Evolutionary conservation across 2,888 invertebrate genomes (phyloP).

Genomic region (Aphodius sticticus): DNA sequence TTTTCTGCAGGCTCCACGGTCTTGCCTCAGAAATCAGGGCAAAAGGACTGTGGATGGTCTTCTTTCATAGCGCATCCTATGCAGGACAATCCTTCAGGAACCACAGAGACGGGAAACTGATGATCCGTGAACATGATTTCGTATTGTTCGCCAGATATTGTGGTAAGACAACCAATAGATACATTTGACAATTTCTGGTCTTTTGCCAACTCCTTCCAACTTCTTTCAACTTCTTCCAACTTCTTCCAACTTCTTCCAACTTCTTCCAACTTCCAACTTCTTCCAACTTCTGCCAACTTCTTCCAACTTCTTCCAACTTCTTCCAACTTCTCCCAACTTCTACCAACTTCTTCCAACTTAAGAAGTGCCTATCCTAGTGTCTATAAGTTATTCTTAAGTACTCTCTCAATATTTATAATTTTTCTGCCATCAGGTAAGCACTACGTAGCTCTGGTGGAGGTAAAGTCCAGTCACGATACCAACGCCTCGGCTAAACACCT

Average conservation of each 20-base stretch:
- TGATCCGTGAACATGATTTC: constrained; percentile 57
- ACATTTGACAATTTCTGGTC: not conserved
- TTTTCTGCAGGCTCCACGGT: constrained; percentile 49
- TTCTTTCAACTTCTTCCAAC: too few relatives aligned
- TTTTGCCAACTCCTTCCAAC: too few relatives aligned
- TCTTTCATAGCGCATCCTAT: constrained; percentile 55
- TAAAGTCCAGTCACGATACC: constrained; percentile 55
- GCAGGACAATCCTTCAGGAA: constrained; percentile 54
- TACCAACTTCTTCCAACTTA: too few relatives aligned
- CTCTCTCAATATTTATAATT: not conserved
- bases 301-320: too few relatives aligned
- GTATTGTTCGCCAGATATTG: constrained; percentile 53
- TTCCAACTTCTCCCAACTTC: too few relatives aligned
- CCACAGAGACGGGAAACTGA: constrained; percentile 53
- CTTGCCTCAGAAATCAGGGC: constrained; percentile 38
- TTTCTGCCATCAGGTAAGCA: constrained; percentile 42
- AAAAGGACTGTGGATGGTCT: constrained; percentile 52
- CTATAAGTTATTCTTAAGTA: not conserved
- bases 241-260: too few relatives aligned
- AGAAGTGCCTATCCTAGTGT: too few relatives aligned
- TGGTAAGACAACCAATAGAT: constrained; percentile 44
- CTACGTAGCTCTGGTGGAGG: constrained; percentile 51
- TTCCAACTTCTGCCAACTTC: too few relatives aligned
- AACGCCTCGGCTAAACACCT: constrained; percentile 45
- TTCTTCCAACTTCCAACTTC: too few relatives aligned